A percentile compares a stretch with the other conserved stretches of the same genome.
phyloP scores from a whole-genome alignment of 2,113 vertebrate genomes.

The Eonycteris spelaea region DNA sequence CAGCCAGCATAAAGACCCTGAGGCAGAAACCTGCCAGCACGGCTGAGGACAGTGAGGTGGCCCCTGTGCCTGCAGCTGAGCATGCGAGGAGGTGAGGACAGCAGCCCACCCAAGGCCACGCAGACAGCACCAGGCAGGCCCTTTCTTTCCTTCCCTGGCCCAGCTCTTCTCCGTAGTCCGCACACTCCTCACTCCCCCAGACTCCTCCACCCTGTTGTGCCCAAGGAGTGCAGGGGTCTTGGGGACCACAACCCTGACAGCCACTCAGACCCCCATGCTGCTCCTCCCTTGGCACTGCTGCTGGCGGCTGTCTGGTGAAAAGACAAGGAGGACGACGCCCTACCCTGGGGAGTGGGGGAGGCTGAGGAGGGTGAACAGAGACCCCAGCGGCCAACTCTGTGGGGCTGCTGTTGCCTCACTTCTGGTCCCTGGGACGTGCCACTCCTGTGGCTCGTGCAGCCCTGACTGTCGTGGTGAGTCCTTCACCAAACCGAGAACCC shows the following conservation, averaged over 20 bases:
- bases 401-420: constrained; percentile 62
- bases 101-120: neutral
- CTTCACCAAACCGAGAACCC: too few relatives aligned
- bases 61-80: neutral
- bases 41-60: neutral
- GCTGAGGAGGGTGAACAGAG: too few relatives aligned
- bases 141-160: neutral
- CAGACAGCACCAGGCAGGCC: neutral
- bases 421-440: constrained; percentile 55
- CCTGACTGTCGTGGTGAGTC: neutral
- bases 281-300: too few relatives aligned
- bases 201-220: neutral
- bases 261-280: too few relatives aligned
- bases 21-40: neutral
- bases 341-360: too few relatives aligned
- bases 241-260: too few relatives aligned
- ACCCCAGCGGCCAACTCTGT: too few relatives aligned
- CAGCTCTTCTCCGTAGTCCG: neutral
- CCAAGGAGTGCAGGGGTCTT: neutral
- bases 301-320: too few relatives aligned
- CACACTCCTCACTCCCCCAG: neutral
- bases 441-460: neutral
- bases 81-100: too few relatives aligned
- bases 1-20: neutral
- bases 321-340: too few relatives aligned